These are phyloP conservation scores for Monochamus alternatus DNA, from an alignment of 2,888 invertebrate species.

Conservation along the genomic window DNA sequence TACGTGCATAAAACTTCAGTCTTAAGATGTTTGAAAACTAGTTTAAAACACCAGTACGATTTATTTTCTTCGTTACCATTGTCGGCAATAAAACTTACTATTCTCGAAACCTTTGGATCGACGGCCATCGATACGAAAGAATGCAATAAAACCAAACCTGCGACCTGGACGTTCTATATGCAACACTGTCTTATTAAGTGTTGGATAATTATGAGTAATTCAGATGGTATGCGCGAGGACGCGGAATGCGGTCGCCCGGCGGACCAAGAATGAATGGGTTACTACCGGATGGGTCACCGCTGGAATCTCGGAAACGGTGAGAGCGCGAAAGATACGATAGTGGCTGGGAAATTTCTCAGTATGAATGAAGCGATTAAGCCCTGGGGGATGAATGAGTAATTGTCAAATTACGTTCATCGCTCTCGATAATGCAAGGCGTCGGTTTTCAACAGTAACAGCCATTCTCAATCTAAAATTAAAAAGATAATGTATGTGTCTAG, in stretches of 20 bases:
- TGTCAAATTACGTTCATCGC: not conserved
- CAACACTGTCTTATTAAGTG: constrained; percentile 1
- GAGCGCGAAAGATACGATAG: constrained; percentile 14
- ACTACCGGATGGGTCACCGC: constrained; percentile 31
- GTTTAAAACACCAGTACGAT: no score
- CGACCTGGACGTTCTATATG: constrained; percentile 6
- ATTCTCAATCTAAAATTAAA: no score
- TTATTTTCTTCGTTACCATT: no score
- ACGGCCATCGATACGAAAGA: constrained; percentile 1
- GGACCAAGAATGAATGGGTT: constrained; percentile 23
- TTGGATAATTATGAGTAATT: constrained; percentile 38
- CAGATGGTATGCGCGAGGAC: constrained; percentile 43
- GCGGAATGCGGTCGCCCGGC: constrained; percentile 41
- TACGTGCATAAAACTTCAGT: no score
- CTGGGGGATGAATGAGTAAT: not conserved
- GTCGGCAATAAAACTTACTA: not conserved
- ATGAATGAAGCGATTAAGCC: constrained; percentile 11
- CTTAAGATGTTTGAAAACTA: no score
- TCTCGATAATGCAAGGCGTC: not conserved
- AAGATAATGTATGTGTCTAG: no score
- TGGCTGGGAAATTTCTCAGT: not conserved
- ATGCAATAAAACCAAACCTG: constrained; percentile 7
- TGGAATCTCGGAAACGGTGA: constrained; percentile 30
- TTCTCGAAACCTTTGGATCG: not conserved
- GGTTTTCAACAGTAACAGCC: not conserved